Conservation (phyloP, 1,140 invertebrate genomes). For the Sweltsa coloradensis region DNA sequence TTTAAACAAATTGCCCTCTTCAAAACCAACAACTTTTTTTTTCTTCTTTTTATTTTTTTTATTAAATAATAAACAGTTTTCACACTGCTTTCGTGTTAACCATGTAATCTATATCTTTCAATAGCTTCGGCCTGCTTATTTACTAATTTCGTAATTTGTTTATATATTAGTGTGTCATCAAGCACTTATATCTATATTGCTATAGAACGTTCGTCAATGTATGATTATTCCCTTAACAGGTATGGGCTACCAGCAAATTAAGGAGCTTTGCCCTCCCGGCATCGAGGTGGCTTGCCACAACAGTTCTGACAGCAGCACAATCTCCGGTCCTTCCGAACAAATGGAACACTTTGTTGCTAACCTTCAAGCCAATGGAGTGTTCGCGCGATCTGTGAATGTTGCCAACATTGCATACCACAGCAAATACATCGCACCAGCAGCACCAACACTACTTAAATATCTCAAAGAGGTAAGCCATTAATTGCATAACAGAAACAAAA, state of each 20-base stretch:
- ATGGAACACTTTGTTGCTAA: slow-evolving; percentile 13
- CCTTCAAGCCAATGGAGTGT: slow-evolving; percentile 30
- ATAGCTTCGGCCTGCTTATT: too few relatives aligned
- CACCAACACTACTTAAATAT: slow-evolving; percentile 57
- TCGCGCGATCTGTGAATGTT: slow-evolving; percentile 44
- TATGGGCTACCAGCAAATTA: slow-evolving; percentile 1
- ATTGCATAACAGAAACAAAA: too few relatives aligned
- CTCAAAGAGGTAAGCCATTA: slow-evolving; percentile 53
- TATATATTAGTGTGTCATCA: too few relatives aligned
- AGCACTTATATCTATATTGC: too few relatives aligned
- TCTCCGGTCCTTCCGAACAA: slow-evolving; percentile 39
- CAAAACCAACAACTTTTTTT: too few relatives aligned
- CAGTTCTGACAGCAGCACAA: slow-evolving; percentile 42
- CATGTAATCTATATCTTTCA: too few relatives aligned
- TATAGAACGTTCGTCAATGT: neutral
- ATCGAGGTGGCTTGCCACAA: slow-evolving; percentile 50
- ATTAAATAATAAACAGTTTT: too few relatives aligned
- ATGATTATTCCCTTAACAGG: neutral
- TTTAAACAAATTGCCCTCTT: too few relatives aligned
- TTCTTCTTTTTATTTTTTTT: too few relatives aligned
- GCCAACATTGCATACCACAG: slow-evolving; percentile 49
- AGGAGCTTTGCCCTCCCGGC: slow-evolving; percentile 19
- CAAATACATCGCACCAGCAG: slow-evolving; percentile 39
- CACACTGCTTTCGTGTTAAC: too few relatives aligned
- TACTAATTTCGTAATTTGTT: too few relatives aligned